These are phyloP conservation scores for Cherax destructor DNA, from an alignment of 1,140 invertebrate genomes.

Conservation along the genomic window DNA sequence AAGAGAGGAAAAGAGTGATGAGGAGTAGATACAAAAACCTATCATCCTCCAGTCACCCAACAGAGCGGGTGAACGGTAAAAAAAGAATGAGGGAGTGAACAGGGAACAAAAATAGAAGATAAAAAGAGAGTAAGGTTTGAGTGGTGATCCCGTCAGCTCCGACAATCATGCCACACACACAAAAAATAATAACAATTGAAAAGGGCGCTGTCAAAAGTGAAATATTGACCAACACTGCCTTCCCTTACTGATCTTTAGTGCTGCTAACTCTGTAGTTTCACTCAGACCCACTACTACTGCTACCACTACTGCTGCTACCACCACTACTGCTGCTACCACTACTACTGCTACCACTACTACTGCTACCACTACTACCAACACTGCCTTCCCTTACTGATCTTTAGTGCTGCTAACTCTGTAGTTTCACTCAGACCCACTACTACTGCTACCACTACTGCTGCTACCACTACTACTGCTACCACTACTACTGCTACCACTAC, in stretches of 20 bases:
- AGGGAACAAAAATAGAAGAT: not conserved
- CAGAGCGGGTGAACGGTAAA: slow-evolving; percentile 5
- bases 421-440: too few relatives aligned
- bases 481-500: too few relatives aligned
- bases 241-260: not conserved
- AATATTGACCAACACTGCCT: slow-evolving; percentile 34
- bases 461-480: too few relatives aligned
- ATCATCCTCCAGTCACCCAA: slow-evolving; percentile 8
- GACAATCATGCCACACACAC: not conserved
- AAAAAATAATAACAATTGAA: slow-evolving; percentile 40
- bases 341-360: too few relatives aligned
- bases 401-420: not conserved
- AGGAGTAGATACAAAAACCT: not conserved
- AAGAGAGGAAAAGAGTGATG: not conserved
- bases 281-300: too few relatives aligned
- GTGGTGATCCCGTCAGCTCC: slow-evolving; percentile 13
- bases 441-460: too few relatives aligned
- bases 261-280: not conserved
- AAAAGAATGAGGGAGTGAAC: slow-evolving; percentile 5
- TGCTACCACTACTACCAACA: not conserved
- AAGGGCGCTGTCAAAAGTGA: slow-evolving; percentile 33
- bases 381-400: not conserved
- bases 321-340: too few relatives aligned
- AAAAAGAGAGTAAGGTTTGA: not conserved
- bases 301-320: too few relatives aligned